phyloP scores from a whole-genome alignment of 1,140 invertebrate species.

The Planococcus citri region DNA sequence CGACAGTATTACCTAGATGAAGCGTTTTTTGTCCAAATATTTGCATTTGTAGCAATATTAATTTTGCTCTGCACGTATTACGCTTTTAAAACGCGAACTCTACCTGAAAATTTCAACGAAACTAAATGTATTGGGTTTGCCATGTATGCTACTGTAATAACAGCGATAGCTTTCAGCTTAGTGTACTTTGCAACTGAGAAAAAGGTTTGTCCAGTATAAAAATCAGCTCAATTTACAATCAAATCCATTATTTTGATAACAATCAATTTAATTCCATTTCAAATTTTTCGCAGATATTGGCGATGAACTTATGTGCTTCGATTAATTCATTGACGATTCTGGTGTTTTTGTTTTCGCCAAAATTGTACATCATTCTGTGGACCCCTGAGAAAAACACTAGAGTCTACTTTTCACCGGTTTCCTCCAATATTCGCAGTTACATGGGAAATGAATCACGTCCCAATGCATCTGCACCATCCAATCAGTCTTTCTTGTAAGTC shows the following conservation, averaged over 20 bases:
- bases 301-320: not conserved
- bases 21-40: slow-evolving; percentile 28
- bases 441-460: too few species aligned
- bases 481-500: too few species aligned
- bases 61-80: slow-evolving; percentile 58
- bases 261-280: too few species aligned
- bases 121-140: slow-evolving; percentile 45
- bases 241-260: too few species aligned
- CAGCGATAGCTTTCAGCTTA: not conserved
- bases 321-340: not conserved
- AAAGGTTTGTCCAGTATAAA: too few species aligned
- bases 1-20: not conserved
- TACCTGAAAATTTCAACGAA: slow-evolving; percentile 62
- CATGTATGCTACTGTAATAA: not conserved
- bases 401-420: not conserved
- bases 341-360: not conserved
- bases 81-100: slow-evolving; percentile 58
- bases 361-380: not conserved
- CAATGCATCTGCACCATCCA: too few species aligned
- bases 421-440: too few species aligned
- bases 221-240: too few species aligned
- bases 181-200: too few species aligned
- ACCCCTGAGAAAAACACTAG: not conserved
- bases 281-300: too few species aligned
- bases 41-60: slow-evolving; percentile 52